Base-by-base conservation (phyloP, 2,797 vertebrate species). In the Apogon hyalosoma region DNA sequence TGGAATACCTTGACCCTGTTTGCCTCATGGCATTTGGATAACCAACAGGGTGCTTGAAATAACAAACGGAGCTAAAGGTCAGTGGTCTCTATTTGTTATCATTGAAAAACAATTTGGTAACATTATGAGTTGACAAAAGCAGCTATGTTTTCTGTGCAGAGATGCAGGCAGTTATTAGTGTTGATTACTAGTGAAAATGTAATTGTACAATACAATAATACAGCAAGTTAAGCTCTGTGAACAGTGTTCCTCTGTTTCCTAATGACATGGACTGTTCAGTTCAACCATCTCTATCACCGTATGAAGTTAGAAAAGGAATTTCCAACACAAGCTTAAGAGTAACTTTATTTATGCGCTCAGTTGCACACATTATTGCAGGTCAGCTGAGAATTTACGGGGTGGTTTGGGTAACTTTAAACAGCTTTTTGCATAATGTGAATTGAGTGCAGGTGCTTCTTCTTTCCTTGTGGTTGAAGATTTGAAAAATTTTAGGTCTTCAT, bases 11-110 rank as follows among this genome's bases (percentile, higher is more conserved):
- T 41, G 42, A 58, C 19, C 15, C 16, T 43, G 43, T 70, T 61
- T 50, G 28, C 49, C 40, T 55, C 11, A 50, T 76, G 63, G 50
- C 21, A 48, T 73, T 85, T 63, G 79, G 82, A 86, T 80, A 72
- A 71, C 14, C 14, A 60, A 47, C 49, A 21, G n/a, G 16, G 15
- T 40, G 13, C 64, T 56, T 72, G n/a, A 66, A 76, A 64, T 66
- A 28, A 59, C 46, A 67, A 63, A 49, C 67, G 11, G 16, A 52
- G 55, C 54, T 81, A 40, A 76, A 91, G 91, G 93, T 93, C 77
- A 75, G 92, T 93, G 21, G 51, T 41, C 69, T 64, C 7, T 41
- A 15, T 73, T 54, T 18, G 11, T 59, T 66, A 12, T 58, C 54
- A 48, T 62, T 36, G 2, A 59, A 42, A 53, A 31, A 10, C 2